phyloP scores from a whole-genome alignment of 2,888 invertebrate species.

The Schizotus pectinicornis region DNA sequence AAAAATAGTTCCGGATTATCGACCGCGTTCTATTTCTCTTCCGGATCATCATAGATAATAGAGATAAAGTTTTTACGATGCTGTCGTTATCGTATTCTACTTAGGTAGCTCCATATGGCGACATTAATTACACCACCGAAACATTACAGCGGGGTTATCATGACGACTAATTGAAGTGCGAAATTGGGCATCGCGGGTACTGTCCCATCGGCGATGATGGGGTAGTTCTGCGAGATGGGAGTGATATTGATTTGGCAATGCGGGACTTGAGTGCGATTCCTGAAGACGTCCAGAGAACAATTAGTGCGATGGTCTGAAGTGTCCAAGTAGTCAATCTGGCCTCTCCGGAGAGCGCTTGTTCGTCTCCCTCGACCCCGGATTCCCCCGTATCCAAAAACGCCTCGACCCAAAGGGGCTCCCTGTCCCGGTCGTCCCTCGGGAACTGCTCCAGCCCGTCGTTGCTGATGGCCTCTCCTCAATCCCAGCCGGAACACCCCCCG shows the following conservation, averaged over 20 bases:
- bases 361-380: constrained; percentile 46
- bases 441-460: constrained; percentile 66
- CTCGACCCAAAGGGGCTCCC: constrained; percentile 50
- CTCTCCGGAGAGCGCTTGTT: constrained; percentile 44
- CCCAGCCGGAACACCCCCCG: constrained; percentile 56
- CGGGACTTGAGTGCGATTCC: no score
- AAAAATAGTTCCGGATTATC: no score
- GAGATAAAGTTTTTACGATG: background rate
- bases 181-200: no score
- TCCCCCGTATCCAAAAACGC: constrained; percentile 44
- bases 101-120: constrained; percentile 7
- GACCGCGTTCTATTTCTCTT: no score
- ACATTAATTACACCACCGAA: constrained; percentile 3
- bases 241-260: no score
- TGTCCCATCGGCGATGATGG: no score
- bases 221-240: no score
- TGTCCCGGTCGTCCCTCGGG: constrained; percentile 53
- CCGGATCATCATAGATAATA: no score
- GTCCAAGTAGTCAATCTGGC: constrained; percentile 46
- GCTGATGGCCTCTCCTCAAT: constrained; percentile 60
- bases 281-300: no score
- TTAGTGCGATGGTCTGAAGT: constrained; percentile 15
- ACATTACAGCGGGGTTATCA: background rate
- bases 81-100: background rate
- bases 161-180: no score